Base-by-base conservation (phyloP, 2,888 invertebrate species). In the Trypoxylon attenuatum region DNA sequence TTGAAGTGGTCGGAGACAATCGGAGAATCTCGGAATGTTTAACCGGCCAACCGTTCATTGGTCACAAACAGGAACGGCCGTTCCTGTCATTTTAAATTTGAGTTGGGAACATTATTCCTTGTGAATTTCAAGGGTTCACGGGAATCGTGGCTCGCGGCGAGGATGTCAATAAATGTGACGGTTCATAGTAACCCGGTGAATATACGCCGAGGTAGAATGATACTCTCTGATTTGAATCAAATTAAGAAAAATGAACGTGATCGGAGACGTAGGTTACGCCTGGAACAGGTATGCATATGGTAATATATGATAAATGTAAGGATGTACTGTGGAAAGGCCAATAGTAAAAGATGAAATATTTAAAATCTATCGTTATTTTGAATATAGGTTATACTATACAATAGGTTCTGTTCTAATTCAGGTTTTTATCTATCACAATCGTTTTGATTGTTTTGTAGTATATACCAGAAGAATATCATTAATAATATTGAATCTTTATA, bases 161-260 rank as follows among this genome's bases (percentile, higher is more conserved):
- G 83, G 73, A 91, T 92, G 91, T 90, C 91, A 46, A 89, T 91
- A 69, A 90, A 91, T 82, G 89, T 91, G 51, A 90, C 89, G 10
- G 89, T 91, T 5, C 88, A 87, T 78, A 90, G 90, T 21, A 91
- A 90, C 83, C 90, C 89, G 43, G 84, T 89, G 5, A 88, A 87
- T 72, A 87, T 88, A 61, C 85, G 84, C 47, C 83, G 85, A 22
- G 88, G 88, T 39, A 89, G 87, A 85, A 87, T 89, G 86, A 84
- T 90, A 19, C 82, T 90, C 0, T 82, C 87, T 1, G 90, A 91
- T 84, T 81, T 88, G 2, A 89, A 90, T 71, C 84, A 87, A 56
- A 83, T 88, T 0, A 89, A 88, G 79, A 89, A 89, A 81, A 89
- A 90, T 75, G 89, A 90, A 70, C 89, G 90, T 58, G 89, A 89